Base-by-base conservation (phyloP, 2,888 invertebrate genomes). In the Agrotis ipsilon region DNA sequence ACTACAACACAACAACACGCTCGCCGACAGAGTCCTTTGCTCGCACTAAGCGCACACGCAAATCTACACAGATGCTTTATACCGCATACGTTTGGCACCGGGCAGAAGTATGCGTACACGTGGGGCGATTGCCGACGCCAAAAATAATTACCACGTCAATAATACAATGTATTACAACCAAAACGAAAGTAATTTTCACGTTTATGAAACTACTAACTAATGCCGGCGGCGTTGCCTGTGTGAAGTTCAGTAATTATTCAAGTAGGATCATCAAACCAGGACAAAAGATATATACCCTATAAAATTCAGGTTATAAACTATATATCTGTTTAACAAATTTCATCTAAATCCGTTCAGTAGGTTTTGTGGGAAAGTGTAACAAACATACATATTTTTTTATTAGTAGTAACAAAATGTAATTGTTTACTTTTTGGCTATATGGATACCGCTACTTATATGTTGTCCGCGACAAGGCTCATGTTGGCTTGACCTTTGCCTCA, bases 71-170 rank as follows among this genome's bases (percentile, higher is more conserved):
- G n/a, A 58, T 52, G 49, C 73, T 81, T 68, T 78, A 81, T 78
- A 82, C 72, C 45, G 45, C 64, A 70, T 45, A 49, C 49, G 21
- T 76, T 80, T 82, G 82, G 80, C 80, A 82, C 48, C 24, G 59
- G 57, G 54, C 49, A 48, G 52, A 58, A 68, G 21, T 52, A 39
- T 60, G 64, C 61, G 39, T 19, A 75, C 83, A 83, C 85, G 85
- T 83, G 81, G 80, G 62, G 46, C 55, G 43, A 71, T 58, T 45
- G 62, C 58, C 39, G 59, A 63, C 21, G 66, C 73, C 78, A 54
- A 72, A 82, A 81, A 82, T 84, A 82, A 78, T 81, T 59, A 64
- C 24, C 54, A 63, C 78, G 72, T 72, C 84, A 83, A 81, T 70
- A 68, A 62, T 83, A 81, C 78, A 70, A 62, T 78, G 74, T 77